phyloP scores from a whole-genome alignment of 2,888 invertebrate species.

The Chalcis sispes region DNA sequence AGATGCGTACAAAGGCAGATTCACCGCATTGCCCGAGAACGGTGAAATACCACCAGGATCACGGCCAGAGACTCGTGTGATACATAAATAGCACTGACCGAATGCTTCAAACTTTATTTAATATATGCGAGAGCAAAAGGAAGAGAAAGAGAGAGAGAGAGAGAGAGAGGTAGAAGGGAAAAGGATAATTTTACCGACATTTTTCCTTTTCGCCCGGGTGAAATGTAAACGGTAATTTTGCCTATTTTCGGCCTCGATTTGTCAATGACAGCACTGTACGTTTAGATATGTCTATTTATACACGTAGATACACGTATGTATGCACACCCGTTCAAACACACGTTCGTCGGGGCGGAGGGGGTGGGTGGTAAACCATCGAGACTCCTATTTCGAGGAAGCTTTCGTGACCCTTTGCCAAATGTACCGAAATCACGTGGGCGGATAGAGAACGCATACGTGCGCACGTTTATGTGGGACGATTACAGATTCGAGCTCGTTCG shows the following conservation, averaged over 20 bases:
- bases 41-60: no score
- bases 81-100: neutral
- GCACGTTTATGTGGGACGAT: no score
- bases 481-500: no score
- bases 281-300: no score
- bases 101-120: neutral
- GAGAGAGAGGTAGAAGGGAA: neutral
- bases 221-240: slow-evolving; percentile 19
- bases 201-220: neutral
- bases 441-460: neutral
- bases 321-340: no score
- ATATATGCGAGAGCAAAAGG: no score
- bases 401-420: slow-evolving; percentile 28
- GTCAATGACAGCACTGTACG: slow-evolving; percentile 19
- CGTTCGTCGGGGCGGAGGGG: no score
- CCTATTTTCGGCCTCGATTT: slow-evolving; percentile 37
- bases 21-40: slow-evolving; percentile 4
- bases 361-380: neutral
- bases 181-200: neutral
- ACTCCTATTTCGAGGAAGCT: slow-evolving; percentile 16
- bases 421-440: neutral
- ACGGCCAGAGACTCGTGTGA: neutral
- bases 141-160: no score
- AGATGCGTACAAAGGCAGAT: slow-evolving; percentile 24
- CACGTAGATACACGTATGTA: no score